Evolutionary conservation across 2,113 vertebrate species (phyloP), one percentile per base, ranked within the genome.

Genomic region (Dendrocopos noguchii): DNA sequence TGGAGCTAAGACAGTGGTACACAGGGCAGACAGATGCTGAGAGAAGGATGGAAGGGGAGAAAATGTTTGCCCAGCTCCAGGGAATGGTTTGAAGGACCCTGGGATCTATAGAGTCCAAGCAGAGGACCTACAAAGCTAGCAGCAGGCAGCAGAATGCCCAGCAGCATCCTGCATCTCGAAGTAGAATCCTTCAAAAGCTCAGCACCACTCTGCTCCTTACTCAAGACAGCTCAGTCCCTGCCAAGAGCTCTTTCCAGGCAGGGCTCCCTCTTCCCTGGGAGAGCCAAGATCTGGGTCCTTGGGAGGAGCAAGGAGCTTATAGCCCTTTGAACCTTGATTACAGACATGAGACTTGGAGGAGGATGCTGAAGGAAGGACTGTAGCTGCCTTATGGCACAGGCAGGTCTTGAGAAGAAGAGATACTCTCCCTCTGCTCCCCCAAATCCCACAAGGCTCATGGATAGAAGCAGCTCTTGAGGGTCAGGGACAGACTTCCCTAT

Each of bases 311-410:
- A 56, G 63, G 36, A 82, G 25, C 68, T 82, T n/a, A 36, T 52
- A 91, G 52, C 28, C n/a, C 34, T 93, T 85, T 70, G 56, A 95
- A 88, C 36, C 76, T 47, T 22, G 22, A 71, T 82, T 71, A 83
- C 42, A 91, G 68, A 86, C 85, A 66, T 25, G 34, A 91, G 39
- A 56, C 56, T 63, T 52, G 65, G 84, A 91, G 65, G 47, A 91
- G 61, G 57, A 78, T 88, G 85, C 80, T 93, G 80, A 42, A 92
- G 53, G 67, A 94, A 88, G 46, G 46, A 76, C 15, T 73, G 39
- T 52, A 92, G 52, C 78, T 87, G 71, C 87, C 34, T 55, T 44
- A 59, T 0, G 4, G 56, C 85, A 56, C 59, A 78, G n/a, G 11
- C 71, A 83, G 42, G n/a, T 81, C 59, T n/a, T 25, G 56, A 18